phyloP scores from a whole-genome alignment of 2,888 invertebrate genomes.

The Sericinus montela region DNA sequence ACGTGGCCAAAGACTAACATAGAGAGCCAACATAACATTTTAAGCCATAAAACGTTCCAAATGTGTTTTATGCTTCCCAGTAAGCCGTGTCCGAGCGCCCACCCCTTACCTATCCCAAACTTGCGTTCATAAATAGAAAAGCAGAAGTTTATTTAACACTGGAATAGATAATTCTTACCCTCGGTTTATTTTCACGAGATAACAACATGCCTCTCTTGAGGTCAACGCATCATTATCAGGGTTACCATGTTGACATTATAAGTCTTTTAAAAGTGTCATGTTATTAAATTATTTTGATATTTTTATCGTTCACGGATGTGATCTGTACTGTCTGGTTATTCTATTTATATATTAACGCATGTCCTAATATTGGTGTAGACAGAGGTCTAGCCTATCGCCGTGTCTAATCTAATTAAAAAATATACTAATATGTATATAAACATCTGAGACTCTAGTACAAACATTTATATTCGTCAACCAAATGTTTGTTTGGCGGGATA shows the following conservation, averaged over 20 bases:
- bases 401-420: too few relatives aligned
- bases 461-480: too few relatives aligned
- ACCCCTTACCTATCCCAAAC: slow-evolving; percentile 20
- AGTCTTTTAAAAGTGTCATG: background rate
- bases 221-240: slow-evolving; percentile 6
- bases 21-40: background rate
- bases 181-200: slow-evolving; percentile 8
- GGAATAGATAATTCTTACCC: slow-evolving; percentile 10
- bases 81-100: background rate
- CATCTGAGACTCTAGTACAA: too few relatives aligned
- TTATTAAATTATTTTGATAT: background rate
- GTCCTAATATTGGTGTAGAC: too few relatives aligned
- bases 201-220: slow-evolving; percentile 3
- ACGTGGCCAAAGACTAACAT: background rate
- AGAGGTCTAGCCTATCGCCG: too few relatives aligned
- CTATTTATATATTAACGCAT: too few relatives aligned
- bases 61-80: slow-evolving; percentile 11
- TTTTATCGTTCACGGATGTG: background rate
- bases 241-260: background rate
- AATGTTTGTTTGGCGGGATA: too few relatives aligned
- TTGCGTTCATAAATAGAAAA: background rate
- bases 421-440: too few relatives aligned
- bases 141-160: background rate
- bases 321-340: too few relatives aligned
- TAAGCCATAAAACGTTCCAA: slow-evolving; percentile 7